Conservation (phyloP, 1,140 invertebrate genomes). For the Ceratosolen solmsi region DNA sequence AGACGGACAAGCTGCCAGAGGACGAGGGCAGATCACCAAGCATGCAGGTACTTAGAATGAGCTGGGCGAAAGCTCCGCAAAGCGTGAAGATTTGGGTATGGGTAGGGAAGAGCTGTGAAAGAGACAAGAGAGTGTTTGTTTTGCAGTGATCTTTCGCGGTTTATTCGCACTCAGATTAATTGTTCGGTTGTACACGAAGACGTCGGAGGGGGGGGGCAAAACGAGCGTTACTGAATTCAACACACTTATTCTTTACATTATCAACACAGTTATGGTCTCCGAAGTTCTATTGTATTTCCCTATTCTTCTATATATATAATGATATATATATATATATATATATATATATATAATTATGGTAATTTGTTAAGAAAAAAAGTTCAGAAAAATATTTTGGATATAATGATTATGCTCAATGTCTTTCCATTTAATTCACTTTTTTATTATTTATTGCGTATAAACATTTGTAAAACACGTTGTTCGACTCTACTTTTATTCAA, state of each 20-base stretch:
- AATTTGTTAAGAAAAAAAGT: too few species aligned
- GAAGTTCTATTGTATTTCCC: neutral
- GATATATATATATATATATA: too few species aligned
- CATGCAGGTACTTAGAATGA: constrained; percentile 69
- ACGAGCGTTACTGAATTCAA: neutral
- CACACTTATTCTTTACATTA: neutral
- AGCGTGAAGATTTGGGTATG: neutral
- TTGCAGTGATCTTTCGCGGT: neutral
- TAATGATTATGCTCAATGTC: too few species aligned
- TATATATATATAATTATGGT: too few species aligned
- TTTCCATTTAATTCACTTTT: too few species aligned
- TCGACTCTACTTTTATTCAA: too few species aligned
- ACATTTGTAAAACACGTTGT: too few species aligned
- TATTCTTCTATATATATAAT: too few species aligned
- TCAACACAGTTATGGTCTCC: neutral
- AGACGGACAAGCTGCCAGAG: constrained; percentile 79
- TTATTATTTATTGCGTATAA: too few species aligned
- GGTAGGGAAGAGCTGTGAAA: neutral
- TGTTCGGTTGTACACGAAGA: neutral
- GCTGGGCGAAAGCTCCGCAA: neutral
- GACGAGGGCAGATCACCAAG: constrained; percentile 74
- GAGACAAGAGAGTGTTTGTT: neutral
- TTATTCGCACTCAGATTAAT: constrained; percentile 57
- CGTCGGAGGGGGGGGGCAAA: neutral
- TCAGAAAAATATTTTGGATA: too few species aligned